Percentiles rank a stretch among this genome's conserved stretches.
Conservation (phyloP, 2,888 invertebrate genomes). For the Aporophyla nigra region DNA sequence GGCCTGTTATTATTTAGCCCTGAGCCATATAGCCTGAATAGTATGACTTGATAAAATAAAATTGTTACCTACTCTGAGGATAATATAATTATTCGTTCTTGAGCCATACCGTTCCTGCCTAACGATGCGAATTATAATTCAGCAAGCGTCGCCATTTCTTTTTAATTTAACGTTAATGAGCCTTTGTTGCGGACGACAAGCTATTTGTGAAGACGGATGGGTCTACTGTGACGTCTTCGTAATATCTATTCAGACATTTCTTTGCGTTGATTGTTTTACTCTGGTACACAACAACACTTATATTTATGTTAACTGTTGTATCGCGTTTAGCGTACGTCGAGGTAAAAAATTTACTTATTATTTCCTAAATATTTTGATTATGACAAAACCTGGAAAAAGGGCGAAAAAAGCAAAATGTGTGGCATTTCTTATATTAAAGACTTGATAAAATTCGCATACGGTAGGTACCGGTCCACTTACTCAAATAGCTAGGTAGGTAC, state of each 20-base stretch:
- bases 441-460: constrained; percentile 27
- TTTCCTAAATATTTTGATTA: background rate
- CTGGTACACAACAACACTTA: constrained; percentile 5
- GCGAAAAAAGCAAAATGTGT: background rate
- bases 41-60: background rate
- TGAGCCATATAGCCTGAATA: background rate
- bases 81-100: constrained; percentile 24
- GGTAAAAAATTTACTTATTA: background rate
- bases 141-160: constrained; percentile 55
- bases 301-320: constrained; percentile 7
- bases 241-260: constrained; percentile 46
- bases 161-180: constrained; percentile 72
- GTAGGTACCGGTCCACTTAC: background rate
- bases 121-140: constrained; percentile 60
- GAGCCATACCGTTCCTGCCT: constrained; percentile 39
- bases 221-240: constrained; percentile 42
- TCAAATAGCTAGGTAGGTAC: constrained; percentile 24
- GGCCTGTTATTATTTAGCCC: background rate
- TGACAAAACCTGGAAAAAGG: background rate
- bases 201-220: constrained; percentile 61
- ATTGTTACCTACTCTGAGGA: background rate
- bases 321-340: background rate
- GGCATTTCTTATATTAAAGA: background rate
- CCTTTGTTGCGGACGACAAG: constrained; percentile 58
- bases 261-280: constrained; percentile 39